phyloP scores from a whole-genome alignment of 2,113 vertebrate genomes.

The Blennius ocellaris region DNA sequence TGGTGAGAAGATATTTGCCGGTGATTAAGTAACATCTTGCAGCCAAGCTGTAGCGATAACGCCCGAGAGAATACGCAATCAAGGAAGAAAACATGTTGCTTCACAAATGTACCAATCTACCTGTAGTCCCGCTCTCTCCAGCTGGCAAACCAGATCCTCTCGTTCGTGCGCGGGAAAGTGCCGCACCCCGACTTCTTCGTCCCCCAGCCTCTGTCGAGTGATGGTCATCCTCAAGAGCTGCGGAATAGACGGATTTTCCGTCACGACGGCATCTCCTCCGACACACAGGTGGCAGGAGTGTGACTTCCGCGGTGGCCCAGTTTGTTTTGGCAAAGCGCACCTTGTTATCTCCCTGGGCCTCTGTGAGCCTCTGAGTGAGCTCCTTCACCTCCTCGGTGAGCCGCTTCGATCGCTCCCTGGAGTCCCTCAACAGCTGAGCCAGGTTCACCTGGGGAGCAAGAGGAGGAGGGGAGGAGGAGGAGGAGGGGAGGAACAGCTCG shows the following conservation, averaged over 20 bases:
- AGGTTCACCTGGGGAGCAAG: slow-evolving; percentile 88
- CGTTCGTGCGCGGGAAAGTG: slow-evolving; percentile 96
- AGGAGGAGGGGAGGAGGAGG: neutral
- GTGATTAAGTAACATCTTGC: too few relatives aligned
- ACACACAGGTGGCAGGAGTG: too few relatives aligned
- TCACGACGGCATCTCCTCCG: neutral
- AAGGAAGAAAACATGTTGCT: neutral
- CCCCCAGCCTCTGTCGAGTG: slow-evolving; percentile 94
- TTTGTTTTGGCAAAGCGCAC: slow-evolving; percentile 69
- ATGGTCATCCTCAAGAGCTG: slow-evolving; percentile 98
- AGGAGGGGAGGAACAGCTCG: neutral
- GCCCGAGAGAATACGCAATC: neutral
- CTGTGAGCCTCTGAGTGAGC: slow-evolving; percentile 91
- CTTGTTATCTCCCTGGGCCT: slow-evolving; percentile 98
- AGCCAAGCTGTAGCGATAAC: neutral
- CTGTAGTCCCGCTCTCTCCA: slow-evolving; percentile 92
- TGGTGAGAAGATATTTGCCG: too few relatives aligned
- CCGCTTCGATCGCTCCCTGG: slow-evolving; percentile 88
- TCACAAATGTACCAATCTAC: slow-evolving; percentile 65
- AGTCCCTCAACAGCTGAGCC: slow-evolving; percentile 91
- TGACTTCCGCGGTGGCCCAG: neutral
- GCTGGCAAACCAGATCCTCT: slow-evolving; percentile 91
- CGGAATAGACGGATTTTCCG: neutral
- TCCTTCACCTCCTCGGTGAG: slow-evolving; percentile 94
- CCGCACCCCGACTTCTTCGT: slow-evolving; percentile 92